A percentile compares a stretch with the other conserved stretches of the same genome.
phyloP scores from a whole-genome alignment of 2,797 vertebrate species.

The Myotis pilosus region DNA sequence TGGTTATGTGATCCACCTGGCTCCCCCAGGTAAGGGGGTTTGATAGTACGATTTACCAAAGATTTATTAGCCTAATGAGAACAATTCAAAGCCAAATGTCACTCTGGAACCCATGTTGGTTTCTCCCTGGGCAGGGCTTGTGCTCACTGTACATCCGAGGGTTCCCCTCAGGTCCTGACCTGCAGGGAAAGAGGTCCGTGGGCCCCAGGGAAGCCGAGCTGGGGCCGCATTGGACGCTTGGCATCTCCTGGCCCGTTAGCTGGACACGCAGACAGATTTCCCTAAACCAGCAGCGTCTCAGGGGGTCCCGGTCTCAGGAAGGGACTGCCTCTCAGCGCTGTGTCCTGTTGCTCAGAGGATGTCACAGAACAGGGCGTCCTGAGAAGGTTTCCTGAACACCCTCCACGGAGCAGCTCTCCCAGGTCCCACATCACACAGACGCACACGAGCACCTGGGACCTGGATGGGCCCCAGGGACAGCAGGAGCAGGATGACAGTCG shows the following conservation, averaged over 20 bases:
- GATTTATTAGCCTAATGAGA: background rate
- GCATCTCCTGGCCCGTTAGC: background rate
- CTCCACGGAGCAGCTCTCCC: background rate
- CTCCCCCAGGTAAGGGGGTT: too few relatives aligned
- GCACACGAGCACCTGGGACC: background rate
- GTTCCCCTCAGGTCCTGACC: fast-evolving
- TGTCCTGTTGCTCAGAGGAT: background rate
- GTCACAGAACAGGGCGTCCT: background rate
- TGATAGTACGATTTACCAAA: background rate
- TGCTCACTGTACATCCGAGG: fast-evolving
- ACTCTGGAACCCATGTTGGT: background rate
- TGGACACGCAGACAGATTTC: background rate
- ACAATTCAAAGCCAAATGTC: background rate
- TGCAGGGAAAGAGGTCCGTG: background rate
- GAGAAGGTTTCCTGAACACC: background rate
- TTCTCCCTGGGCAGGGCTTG: background rate
- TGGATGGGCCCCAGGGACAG: background rate
- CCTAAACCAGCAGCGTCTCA: background rate
- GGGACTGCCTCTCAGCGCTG: background rate
- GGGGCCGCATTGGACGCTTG: fast-evolving
- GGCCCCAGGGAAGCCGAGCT: background rate
- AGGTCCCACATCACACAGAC: background rate
- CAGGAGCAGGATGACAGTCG: background rate
- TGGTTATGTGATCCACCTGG: too few relatives aligned
- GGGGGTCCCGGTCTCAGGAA: too few relatives aligned